These are phyloP conservation scores for Macrotus californicus DNA, from an alignment of 2,113 vertebrate genomes.

Conservation along the genomic window DNA sequence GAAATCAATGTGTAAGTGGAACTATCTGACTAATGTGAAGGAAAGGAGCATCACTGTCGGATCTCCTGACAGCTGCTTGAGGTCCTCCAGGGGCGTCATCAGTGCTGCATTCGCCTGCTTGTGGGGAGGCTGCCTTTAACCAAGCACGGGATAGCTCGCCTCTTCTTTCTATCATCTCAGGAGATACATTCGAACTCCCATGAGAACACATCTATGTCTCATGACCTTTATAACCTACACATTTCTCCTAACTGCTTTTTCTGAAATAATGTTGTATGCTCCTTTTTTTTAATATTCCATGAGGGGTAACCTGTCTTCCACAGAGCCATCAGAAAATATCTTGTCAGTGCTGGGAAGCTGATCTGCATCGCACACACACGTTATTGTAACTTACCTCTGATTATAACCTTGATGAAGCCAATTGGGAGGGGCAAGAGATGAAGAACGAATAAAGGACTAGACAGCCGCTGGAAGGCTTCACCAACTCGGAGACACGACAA, in stretches of 20 bases:
- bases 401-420: neutral
- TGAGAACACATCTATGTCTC: neutral
- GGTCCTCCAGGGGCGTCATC: neutral
- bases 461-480: neutral
- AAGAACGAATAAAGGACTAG: neutral
- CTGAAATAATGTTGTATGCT: neutral
- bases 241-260: neutral
- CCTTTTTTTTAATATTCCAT: neutral
- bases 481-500: neutral
- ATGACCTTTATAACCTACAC: neutral
- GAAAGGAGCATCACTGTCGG: neutral
- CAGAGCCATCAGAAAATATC: neutral
- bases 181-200: neutral
- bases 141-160: neutral
- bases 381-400: slow-evolving; percentile 1
- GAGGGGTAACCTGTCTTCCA: neutral
- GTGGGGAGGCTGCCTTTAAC: neutral
- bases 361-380: neutral
- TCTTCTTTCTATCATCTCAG: neutral
- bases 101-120: neutral
- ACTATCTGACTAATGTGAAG: neutral
- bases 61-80: neutral
- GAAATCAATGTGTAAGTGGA: neutral
- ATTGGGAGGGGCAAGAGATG: neutral
- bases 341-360: neutral